Percentiles rank a stretch among this genome's conserved stretches.
These are phyloP conservation scores for Himalopsyche kuldschensis DNA, from an alignment of 2,888 invertebrate genomes.

Conservation along the genomic window DNA sequence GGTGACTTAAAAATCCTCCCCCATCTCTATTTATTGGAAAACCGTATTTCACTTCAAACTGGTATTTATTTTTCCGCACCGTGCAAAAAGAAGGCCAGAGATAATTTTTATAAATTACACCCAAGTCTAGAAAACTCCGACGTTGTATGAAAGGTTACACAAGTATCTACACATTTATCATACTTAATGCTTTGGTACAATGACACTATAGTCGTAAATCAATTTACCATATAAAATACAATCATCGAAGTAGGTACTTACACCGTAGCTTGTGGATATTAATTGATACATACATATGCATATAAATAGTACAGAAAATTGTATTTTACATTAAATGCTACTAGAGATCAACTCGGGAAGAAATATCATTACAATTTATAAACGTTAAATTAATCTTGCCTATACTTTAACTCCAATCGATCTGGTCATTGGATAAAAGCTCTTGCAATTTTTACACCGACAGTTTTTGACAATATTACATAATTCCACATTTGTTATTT, in stretches of 20 bases:
- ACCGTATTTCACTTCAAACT: neutral
- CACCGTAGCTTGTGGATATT: neutral
- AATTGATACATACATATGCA: neutral
- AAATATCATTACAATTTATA: too few relatives aligned
- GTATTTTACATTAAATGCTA: too few relatives aligned
- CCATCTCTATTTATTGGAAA: neutral
- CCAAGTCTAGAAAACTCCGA: neutral
- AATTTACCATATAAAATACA: neutral
- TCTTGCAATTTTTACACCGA: too few relatives aligned
- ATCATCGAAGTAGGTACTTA: neutral
- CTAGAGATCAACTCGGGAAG: too few relatives aligned
- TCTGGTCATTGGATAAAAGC: too few relatives aligned
- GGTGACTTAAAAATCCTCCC: neutral
- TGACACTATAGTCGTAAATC: neutral
- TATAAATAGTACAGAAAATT: too few relatives aligned
- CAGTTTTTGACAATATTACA: too few relatives aligned
- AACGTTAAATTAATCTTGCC: too few relatives aligned
- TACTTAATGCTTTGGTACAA: neutral
- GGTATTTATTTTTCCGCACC: neutral
- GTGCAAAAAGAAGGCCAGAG: neutral
- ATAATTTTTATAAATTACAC: conserved; percentile 1
- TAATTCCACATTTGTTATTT: too few relatives aligned
- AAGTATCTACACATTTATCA: neutral
- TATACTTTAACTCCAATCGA: too few relatives aligned
- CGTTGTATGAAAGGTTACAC: neutral